Base-by-base conservation (phyloP, 35 echinoderm and acorn worm genomes). In the Hemicentrotus pulcherrimus region DNA sequence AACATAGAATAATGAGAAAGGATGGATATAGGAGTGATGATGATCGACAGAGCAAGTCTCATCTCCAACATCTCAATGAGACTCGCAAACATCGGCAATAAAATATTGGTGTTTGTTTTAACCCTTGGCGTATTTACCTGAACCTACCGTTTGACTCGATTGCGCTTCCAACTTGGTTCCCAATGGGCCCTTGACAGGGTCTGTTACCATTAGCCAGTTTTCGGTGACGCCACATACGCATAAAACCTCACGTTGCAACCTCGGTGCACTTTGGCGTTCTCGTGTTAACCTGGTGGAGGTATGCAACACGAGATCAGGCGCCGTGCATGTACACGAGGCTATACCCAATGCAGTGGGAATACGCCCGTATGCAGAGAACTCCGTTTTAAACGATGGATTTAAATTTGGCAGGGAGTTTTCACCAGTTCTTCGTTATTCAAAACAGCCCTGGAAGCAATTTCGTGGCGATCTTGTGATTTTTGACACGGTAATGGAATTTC, bases 51-150 rank as follows among this genome's bases (percentile, higher is more conserved):
- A 18, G 19, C 88, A 32, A 33, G 88, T 90, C 88, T 4, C 15
- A 32, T 33, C 46, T 16, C 24, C 46, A 45, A 45, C 32, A 33
- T 90, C 88, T 90, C 46, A 28, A 90, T 90, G 88, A 90, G 88
- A 90, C 88, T 47, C 9, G 32, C 88, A 90, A 90, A 90, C 88
- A 90, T 22, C 88, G 88, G 46, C 88, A 45, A 90, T 90, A 47
- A 90, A 90, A 90, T 90, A 90, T 90, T 47, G 46, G 32, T 90
- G 88, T 90, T 90, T 90, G 88, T 90, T 28, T 41, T 90, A 13
- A 90, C 88, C 88, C 88, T 90, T 47, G 88, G 88, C 88, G 88
- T 90, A 46, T 90, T 90, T 90, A 90, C 88, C 88, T 47, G 46
- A 32, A 32, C 32, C 18, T 90, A 47, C 88, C 46, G 88, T 90